A percentile compares a stretch with the other conserved stretches of the same genome.
These are phyloP conservation scores for Hipparchia semele DNA, from an alignment of 2,888 invertebrate species.

Conservation along the genomic window DNA sequence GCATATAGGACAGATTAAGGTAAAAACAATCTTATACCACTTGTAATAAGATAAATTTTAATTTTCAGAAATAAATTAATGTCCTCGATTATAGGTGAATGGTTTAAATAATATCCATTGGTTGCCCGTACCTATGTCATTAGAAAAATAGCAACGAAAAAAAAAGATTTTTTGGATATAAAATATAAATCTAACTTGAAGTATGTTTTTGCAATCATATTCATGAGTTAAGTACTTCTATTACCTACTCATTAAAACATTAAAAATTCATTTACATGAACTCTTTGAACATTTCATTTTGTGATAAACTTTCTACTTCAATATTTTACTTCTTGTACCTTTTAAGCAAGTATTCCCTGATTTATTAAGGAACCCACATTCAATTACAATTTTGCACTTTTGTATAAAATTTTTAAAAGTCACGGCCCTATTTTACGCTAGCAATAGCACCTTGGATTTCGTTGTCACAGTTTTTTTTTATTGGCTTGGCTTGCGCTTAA, in stretches of 20 bases:
- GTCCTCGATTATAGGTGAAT: background rate
- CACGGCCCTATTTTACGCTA: too few relatives aligned
- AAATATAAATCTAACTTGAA: too few relatives aligned
- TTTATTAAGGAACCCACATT: too few relatives aligned
- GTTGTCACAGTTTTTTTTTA: too few relatives aligned
- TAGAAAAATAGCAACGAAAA: too few relatives aligned
- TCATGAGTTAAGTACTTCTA: background rate
- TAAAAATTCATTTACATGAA: background rate
- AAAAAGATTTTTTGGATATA: too few relatives aligned
- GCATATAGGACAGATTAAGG: conserved; percentile 90
- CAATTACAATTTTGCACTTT: too few relatives aligned
- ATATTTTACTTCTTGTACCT: background rate
- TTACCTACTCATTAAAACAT: background rate
- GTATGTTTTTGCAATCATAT: background rate
- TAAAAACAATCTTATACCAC: conserved; percentile 48
- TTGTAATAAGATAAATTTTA: background rate
- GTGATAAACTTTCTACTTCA: background rate
- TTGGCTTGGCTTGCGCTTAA: too few relatives aligned
- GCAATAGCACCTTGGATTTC: too few relatives aligned
- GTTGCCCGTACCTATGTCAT: too few relatives aligned
- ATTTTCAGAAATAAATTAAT: background rate
- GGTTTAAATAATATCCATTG: too few relatives aligned
- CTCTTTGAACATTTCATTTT: background rate
- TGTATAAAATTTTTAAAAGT: too few relatives aligned
- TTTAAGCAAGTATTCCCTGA: background rate